Percentiles rank a stretch among this genome's conserved stretches.
Conservation (phyloP, 2,888 invertebrate genomes). For the Ochropacha duplaris region DNA sequence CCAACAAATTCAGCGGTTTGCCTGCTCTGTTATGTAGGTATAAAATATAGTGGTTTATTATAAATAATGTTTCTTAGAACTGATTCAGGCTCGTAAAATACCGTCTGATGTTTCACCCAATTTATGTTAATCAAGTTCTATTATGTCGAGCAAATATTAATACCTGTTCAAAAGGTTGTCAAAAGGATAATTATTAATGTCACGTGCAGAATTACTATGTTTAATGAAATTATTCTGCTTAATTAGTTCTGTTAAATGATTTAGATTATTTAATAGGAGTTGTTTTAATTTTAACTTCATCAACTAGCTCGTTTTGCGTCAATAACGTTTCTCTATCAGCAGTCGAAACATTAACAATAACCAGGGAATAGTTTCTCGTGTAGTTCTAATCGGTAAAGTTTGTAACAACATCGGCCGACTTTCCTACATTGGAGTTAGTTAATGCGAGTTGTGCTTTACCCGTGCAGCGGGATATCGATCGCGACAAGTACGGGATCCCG, state of each 20-base stretch:
- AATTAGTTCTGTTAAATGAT: neutral
- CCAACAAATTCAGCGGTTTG: neutral
- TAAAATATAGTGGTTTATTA: neutral
- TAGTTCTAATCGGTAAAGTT: conserved; percentile 77
- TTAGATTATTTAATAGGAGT: neutral
- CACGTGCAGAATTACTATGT: neutral
- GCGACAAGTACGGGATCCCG: conserved; percentile 73
- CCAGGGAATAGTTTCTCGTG: conserved; percentile 57
- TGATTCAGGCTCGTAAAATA: neutral
- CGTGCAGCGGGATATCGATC: conserved; percentile 78
- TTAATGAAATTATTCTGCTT: neutral
- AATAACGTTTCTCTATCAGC: conserved; percentile 38
- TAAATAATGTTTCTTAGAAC: neutral
- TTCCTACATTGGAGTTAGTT: conserved; percentile 73
- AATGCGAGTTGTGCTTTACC: conserved; percentile 65
- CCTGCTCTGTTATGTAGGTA: neutral
- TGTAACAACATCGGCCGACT: conserved; percentile 76
- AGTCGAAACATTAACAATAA: conserved; percentile 65
- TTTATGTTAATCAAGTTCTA: neutral
- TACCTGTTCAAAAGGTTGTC: neutral
- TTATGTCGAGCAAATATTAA: neutral
- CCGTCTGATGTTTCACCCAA: neutral
- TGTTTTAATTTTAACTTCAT: conserved; percentile 3
- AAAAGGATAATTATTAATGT: neutral
- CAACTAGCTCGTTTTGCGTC: conserved; percentile 9